Evolutionary conservation across 2,888 invertebrate species (phyloP), one percentile per base, ranked within the genome.

Genomic region (Drosophila stalkeri): DNA sequence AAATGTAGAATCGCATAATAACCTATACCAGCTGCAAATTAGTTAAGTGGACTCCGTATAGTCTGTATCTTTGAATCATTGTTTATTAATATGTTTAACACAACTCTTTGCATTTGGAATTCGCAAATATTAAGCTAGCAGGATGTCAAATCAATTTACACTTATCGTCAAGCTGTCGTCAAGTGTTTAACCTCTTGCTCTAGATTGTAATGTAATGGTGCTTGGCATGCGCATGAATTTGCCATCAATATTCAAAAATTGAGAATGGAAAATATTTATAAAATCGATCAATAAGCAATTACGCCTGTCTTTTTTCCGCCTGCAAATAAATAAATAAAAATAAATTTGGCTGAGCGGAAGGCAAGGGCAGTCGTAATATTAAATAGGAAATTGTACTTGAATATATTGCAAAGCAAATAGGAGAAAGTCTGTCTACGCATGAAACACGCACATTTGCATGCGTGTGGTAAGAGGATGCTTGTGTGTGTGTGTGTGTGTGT

Each of bases 241-340:
- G n/a, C 51, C 72, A 79, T 89, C 76, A 89, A 70, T 81, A 66
- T 64, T 54, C 39, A 11, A 41, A 56, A 56, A 14, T 51, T 47
- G 49, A 35, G 64, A 56, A 70, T 43, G 56, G 59, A 59, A 77
- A 81, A 66, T 82, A 72, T 84, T 86, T 79, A 82, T 49, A 35
- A 64, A 71, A 88, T 82, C 90, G 77, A 86, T 88, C 90, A 89
- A 86, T 88, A 86, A 82, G 86, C 86, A 86, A 86, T 86, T 86
- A 88, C 88, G 77, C 14, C 43, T 3, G 59, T 35, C 67, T 76
- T 71, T 70, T 70, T 63, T 55, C 18, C 39, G 43, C 33, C 49
- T 49, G 68, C 61, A 33, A 33, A 51, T 46, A 72, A 57, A 72
- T 64, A 88, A 88, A 84, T 76, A 84, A 69, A 74, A 54, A 77